These are phyloP conservation scores for Montipora efflorescens DNA, from an alignment of 64 coral and sea anemone species.

Conservation along the genomic window DNA sequence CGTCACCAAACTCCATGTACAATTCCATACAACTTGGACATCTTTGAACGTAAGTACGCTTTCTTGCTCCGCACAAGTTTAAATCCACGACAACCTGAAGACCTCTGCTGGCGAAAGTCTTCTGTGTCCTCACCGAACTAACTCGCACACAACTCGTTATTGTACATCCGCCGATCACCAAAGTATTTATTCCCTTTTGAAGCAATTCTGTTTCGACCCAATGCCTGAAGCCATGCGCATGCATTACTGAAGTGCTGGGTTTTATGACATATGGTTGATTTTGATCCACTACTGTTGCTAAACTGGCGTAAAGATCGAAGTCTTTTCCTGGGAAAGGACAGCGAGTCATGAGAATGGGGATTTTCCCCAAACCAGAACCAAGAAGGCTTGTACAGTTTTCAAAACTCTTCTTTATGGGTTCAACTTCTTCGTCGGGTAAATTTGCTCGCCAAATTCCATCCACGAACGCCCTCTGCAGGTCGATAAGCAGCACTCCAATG, in stretches of 20 bases:
- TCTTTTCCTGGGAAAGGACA: constrained; percentile 43
- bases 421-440: constrained; percentile 54
- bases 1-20: constrained; percentile 44
- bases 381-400: constrained; percentile 48
- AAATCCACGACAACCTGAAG: constrained; percentile 65
- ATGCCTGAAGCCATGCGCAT: constrained; percentile 34
- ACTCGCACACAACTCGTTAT: constrained; percentile 66
- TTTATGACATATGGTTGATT: constrained; percentile 52
- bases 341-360: constrained; percentile 43
- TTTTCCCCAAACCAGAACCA: constrained; percentile 22
- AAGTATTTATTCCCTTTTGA: constrained; percentile 32
- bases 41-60: constrained; percentile 26
- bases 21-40: constrained; percentile 40
- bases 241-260: constrained; percentile 42
- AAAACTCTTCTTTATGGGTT: constrained; percentile 55
- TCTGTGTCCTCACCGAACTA: constrained; percentile 37
- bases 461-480: constrained; percentile 45
- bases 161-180: constrained; percentile 53
- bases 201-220: constrained; percentile 47
- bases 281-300: constrained; percentile 25
- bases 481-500: constrained; percentile 47
- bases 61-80: constrained; percentile 52
- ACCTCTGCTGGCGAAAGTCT: constrained; percentile 21
- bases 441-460: constrained; percentile 47
- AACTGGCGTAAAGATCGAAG: constrained; percentile 32